Base-by-base conservation (phyloP, 2,888 invertebrate species). In the Drosophila meridiana region DNA sequence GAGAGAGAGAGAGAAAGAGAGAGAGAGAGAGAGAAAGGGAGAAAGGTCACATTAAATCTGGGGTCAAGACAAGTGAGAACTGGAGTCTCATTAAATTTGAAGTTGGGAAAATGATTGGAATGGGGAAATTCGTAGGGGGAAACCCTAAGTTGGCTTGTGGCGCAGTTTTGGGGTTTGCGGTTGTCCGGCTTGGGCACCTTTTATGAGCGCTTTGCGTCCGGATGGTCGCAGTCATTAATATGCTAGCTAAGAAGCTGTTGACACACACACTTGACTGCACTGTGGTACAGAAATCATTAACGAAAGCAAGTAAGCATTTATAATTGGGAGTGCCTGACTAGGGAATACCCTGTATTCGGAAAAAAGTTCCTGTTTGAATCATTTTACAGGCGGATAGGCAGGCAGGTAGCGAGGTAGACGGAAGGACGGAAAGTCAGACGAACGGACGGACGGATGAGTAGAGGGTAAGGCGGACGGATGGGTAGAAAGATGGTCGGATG, bases 181-280 rank as follows among this genome's bases (percentile, higher is more conserved):
- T 32, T 64, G 47, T 60, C 28, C 50, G 34, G 28, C 32, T 28
- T 38, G 83, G 79, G 60, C 52, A 28, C 40, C 65, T 74, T 85
- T 89, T 86, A 89, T 80, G 90, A 76, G 74, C 76, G 71, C 74
- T 38, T 59, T 87, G 85, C 76, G 85, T 61, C 73, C 74, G 43
- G 66, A 55, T 34, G 30, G 45, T 56, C 56, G 52, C 61, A 59
- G 73, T 85, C 76, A 87, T 86, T 74, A 89, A 86, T 86, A 87
- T 85, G 87, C 71, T 72, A 87, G 85, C 48, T 14, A 45, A 58
- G 57, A 11, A 30, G 61, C 42, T 72, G 62, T 38, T 40, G 48
- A 20, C 56, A 53, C 8, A 60, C 59, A 52, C 13, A 60, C 28
- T 42, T 11, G 36, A 9, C 11, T 14, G 59, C 60, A 73, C 79